These are phyloP conservation scores for Rhynchotus rufescens DNA, from an alignment of 2,797 vertebrate genomes.

Conservation along the genomic window DNA sequence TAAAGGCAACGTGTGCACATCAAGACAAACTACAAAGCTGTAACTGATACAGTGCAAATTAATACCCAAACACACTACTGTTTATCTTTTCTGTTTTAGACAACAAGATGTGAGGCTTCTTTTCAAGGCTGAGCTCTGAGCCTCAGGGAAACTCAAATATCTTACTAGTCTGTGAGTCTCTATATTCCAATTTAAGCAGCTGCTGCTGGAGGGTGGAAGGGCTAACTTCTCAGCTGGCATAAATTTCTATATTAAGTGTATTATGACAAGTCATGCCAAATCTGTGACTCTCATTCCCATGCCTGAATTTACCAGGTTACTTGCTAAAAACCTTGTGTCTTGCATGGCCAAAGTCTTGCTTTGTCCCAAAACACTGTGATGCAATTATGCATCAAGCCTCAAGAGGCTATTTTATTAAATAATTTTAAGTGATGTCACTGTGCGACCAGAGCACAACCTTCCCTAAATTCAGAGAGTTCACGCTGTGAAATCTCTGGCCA, in stretches of 20 bases:
- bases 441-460: not conserved
- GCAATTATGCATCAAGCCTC: conserved; percentile 13
- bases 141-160: conserved; percentile 39
- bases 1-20: not conserved
- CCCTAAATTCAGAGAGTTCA: not conserved
- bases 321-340: conserved; percentile 29
- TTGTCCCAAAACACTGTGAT: conserved; percentile 4
- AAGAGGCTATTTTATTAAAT: conserved; percentile 8
- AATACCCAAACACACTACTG: not conserved
- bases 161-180: not conserved
- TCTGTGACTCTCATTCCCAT: conserved; percentile 33
- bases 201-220: conserved; percentile 10
- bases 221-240: conserved; percentile 34
- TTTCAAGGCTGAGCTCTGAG: conserved; percentile 28
- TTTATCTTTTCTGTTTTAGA: conserved; percentile 31
- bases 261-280: conserved; percentile 35
- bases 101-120: conserved; percentile 13
- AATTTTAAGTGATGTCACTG: conserved; percentile 15
- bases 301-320: conserved; percentile 2
- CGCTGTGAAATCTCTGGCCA: not conserved
- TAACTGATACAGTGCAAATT: not conserved
- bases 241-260: conserved; percentile 35
- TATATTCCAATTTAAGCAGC: conserved; percentile 53
- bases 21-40: conserved; percentile 3
- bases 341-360: not conserved